Percentiles rank a stretch among this genome's conserved stretches.
Evolutionary conservation across 2,888 invertebrate species (phyloP).

Genomic region (Camptogramma bilineatum): DNA sequence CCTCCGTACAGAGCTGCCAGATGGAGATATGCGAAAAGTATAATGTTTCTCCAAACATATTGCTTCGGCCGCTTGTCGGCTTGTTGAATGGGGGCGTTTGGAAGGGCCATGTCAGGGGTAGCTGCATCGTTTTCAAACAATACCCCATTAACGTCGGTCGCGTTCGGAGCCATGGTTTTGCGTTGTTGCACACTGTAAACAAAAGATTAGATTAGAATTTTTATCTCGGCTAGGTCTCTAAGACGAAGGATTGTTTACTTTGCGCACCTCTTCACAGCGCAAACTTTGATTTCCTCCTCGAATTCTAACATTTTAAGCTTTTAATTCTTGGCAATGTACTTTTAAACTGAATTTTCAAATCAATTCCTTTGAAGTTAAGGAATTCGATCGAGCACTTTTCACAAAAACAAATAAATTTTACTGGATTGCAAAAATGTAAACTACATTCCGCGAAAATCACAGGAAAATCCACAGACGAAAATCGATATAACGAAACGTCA

Average conservation of each 20-base stretch:
- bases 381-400: neutral
- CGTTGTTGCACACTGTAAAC: slow-evolving; percentile 48
- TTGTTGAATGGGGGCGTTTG: slow-evolving; percentile 67
- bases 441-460: too few relatives aligned
- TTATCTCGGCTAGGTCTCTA: slow-evolving; percentile 11
- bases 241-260: slow-evolving; percentile 30
- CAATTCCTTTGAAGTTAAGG: neutral
- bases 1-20: slow-evolving; percentile 90
- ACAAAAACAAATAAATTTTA: neutral
- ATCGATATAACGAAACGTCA: too few relatives aligned
- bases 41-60: slow-evolving; percentile 93
- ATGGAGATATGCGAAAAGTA: slow-evolving; percentile 91
- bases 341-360: neutral
- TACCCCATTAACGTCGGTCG: slow-evolving; percentile 74
- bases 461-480: too few relatives aligned
- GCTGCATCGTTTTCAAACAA: slow-evolving; percentile 79
- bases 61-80: slow-evolving; percentile 85
- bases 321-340: too few relatives aligned
- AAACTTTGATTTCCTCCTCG: slow-evolving; percentile 48
- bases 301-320: slow-evolving; percentile 46
- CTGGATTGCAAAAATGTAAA: too few relatives aligned
- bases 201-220: slow-evolving; percentile 36
- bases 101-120: slow-evolving; percentile 76
- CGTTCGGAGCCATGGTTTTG: slow-evolving; percentile 76
- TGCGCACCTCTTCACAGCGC: slow-evolving; percentile 45